Evolutionary conservation across 1,140 invertebrate genomes (phyloP), one percentile per base, ranked within the genome.

Genomic region (Paralvinella palmiformis): DNA sequence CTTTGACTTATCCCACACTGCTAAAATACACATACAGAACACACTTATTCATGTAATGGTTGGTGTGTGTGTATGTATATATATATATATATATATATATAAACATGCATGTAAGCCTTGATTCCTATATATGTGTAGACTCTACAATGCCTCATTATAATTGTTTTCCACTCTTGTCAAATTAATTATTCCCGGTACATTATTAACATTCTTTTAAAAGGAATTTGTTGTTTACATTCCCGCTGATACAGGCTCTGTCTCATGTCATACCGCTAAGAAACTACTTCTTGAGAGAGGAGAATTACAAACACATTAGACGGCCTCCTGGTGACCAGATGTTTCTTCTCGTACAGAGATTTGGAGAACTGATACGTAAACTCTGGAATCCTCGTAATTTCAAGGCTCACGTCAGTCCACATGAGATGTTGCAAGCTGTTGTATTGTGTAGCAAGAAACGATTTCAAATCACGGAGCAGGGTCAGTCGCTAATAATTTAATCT

Each of bases 331-430:
- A 81, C 61, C 77, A 75, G 41, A 76, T 74, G 69, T 93, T 91
- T 74, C 83, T 96, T n/a, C 77, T 99, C 27, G 92, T 96, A 0
- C 93, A 97, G 78, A 84, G 97, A 59, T 99, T 98, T 83, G 97
- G 96, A 2, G 97, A 99, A 80, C 82, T 99, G 6, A 88, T 99
- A 79, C 81, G 97, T 3, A 99, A 99, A 81, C 83, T 99, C 68
- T 99, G 97, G 97, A 99, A 99, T 82, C 95, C 96, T 0, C 83
- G 94, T 62, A 98, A 98, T 77, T 99, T 99, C 75, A 99, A 99
- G 83, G 92, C 96, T 3, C 97, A 99, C 77, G 97, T 99, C 1
- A 98, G 94, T 58, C 97, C 97, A 0, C 97, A 99, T 81, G 97
- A 99, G 85, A 99, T 99, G 96, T 82, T 99, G 15, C 97, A 99